A percentile compares a stretch with the other conserved stretches of the same genome.
Conservation (phyloP, 2,888 invertebrate genomes). For the Perithous albicinctus region DNA sequence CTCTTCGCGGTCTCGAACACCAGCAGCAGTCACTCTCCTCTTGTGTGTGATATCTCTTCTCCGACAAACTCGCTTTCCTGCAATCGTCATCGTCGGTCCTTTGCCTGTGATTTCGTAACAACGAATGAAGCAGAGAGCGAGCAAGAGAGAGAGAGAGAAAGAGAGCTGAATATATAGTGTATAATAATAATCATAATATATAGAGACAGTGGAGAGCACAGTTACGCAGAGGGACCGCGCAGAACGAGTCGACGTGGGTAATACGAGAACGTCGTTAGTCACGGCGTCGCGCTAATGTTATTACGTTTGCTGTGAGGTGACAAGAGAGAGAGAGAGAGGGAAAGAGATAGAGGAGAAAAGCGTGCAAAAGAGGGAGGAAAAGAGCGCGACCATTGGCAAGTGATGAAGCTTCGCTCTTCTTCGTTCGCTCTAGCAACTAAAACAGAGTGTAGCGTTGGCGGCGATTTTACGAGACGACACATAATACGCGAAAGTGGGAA, state of each 20-base stretch:
- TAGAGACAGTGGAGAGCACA: slow-evolving; percentile 47
- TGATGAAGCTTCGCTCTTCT: neutral
- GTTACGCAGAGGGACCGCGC: slow-evolving; percentile 32
- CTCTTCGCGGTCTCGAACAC: neutral
- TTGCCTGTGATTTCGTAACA: slow-evolving; percentile 51
- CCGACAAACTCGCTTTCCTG: slow-evolving; percentile 41
- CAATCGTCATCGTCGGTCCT: slow-evolving; percentile 59
- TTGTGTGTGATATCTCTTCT: slow-evolving; percentile 41
- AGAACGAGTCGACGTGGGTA: slow-evolving; percentile 57
- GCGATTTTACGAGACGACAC: neutral
- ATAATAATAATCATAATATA: slow-evolving; percentile 14
- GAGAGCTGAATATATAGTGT: slow-evolving; percentile 6
- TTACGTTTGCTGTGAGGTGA: slow-evolving; percentile 67
- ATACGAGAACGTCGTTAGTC: slow-evolving; percentile 73
- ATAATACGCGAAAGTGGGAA: neutral
- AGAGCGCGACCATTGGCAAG: slow-evolving; percentile 18
- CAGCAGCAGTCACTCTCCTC: slow-evolving; percentile 15
- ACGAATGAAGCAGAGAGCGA: slow-evolving; percentile 25
- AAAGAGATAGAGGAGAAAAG: no score
- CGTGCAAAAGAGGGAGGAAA: slow-evolving; percentile 53
- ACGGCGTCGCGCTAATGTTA: slow-evolving; percentile 72
- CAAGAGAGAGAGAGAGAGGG: slow-evolving; percentile 14
- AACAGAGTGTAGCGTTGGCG: neutral
- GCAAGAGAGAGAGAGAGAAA: no score
- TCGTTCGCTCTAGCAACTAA: neutral